Conservation (phyloP, 1,140 invertebrate genomes). For the Ptiloglossa arizonensis region DNA sequence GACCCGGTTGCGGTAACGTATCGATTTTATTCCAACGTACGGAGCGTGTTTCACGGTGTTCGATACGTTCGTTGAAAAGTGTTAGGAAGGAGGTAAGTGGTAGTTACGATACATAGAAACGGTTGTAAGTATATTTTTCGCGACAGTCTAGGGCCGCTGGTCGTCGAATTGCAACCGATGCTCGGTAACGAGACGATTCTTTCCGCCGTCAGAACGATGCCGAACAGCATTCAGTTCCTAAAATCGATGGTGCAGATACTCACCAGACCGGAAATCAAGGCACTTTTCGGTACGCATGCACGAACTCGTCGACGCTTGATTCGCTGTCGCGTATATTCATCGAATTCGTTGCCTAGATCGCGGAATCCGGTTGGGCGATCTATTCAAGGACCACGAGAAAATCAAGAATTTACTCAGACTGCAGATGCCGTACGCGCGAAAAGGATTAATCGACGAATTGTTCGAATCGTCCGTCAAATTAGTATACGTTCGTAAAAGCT, state of each 20-base stretch:
- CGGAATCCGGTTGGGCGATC: slow-evolving; percentile 81
- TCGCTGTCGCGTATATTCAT: neutral
- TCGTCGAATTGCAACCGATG: slow-evolving; percentile 80
- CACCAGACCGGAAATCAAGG: slow-evolving; percentile 83
- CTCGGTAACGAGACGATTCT: slow-evolving; percentile 79
- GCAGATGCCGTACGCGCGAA: slow-evolving; percentile 73
- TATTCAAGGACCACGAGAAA: slow-evolving; percentile 81
- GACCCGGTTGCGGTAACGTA: neutral
- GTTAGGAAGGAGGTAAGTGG: too few relatives aligned
- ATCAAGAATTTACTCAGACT: slow-evolving; percentile 77
- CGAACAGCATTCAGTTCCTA: slow-evolving; percentile 84
- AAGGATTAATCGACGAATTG: slow-evolving; percentile 77
- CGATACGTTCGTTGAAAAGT: neutral
- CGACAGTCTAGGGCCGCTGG: slow-evolving; percentile 77
- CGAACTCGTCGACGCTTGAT: neutral
- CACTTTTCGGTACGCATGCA: slow-evolving; percentile 81
- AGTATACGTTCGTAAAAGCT: slow-evolving; percentile 80
- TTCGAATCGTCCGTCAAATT: slow-evolving; percentile 82
- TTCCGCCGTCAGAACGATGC: slow-evolving; percentile 81
- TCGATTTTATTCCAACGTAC: neutral
- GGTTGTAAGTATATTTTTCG: neutral
- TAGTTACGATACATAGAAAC: too few relatives aligned
- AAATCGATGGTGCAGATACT: slow-evolving; percentile 83
- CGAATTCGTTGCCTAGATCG: slow-evolving; percentile 75
- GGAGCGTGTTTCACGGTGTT: neutral